phyloP scores from a whole-genome alignment of 2,797 vertebrate genomes.

The Mus caroli region DNA sequence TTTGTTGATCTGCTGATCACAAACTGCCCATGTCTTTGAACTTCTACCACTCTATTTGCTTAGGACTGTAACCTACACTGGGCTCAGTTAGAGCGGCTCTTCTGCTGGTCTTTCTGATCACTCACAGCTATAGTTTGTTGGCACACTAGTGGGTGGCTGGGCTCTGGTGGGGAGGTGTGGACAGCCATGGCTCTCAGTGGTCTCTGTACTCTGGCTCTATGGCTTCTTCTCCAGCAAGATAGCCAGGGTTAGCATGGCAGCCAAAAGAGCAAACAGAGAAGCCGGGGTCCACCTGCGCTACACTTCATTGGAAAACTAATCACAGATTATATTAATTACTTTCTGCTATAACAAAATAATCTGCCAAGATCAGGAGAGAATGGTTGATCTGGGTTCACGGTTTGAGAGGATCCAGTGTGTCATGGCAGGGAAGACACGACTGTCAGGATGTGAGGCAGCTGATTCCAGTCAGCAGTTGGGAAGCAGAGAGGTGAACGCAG shows the following conservation, averaged over 20 bases:
- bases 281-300: neutral
- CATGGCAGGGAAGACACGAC: neutral
- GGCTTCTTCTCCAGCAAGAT: neutral
- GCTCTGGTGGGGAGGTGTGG: neutral
- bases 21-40: constrained; percentile 33
- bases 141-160: neutral
- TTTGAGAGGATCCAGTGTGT: neutral
- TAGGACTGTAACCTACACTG: neutral
- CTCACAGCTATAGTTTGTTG: neutral
- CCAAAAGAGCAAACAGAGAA: neutral
- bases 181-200: neutral
- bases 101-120: neutral
- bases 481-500: neutral
- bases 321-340: neutral
- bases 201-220: neutral
- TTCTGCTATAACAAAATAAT: neutral
- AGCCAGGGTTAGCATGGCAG: neutral
- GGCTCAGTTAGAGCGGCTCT: constrained; percentile 5
- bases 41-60: neutral
- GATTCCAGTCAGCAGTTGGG: neutral
- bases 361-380: neutral
- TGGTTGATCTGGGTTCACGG: too few species aligned
- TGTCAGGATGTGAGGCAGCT: neutral
- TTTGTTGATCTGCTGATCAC: constrained; percentile 3
- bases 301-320: neutral